A percentile compares a stretch with the other conserved stretches of the same genome.
These are phyloP conservation scores for Oscheius sp. DNA, from an alignment of 1,140 invertebrate species.

Conservation along the genomic window DNA sequence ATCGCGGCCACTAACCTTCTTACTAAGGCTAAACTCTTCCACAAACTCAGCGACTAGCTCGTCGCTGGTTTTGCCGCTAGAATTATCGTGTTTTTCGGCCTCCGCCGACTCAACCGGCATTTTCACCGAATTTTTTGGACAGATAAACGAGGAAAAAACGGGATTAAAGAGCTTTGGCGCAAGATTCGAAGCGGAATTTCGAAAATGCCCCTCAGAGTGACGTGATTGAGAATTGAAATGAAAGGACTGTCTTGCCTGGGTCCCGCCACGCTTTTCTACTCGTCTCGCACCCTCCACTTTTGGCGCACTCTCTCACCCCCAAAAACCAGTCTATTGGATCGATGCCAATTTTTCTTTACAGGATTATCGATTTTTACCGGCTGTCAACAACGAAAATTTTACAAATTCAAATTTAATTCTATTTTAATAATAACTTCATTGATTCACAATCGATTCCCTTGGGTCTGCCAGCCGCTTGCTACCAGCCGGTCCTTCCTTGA, in stretches of 20 bases:
- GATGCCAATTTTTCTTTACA: not conserved
- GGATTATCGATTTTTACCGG: too few species aligned
- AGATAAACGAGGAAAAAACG: not conserved
- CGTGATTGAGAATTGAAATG: not conserved
- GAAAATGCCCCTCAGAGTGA: not conserved
- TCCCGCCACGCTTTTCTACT: not conserved
- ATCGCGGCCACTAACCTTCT: not conserved
- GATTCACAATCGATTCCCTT: too few species aligned
- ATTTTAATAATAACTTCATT: too few species aligned
- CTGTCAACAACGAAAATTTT: too few species aligned
- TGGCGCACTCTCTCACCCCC: not conserved
- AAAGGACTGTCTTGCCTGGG: too few species aligned
- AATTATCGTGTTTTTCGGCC: slow-evolving; percentile 7
- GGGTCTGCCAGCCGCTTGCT: too few species aligned
- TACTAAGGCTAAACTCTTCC: not conserved
- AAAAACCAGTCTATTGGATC: not conserved
- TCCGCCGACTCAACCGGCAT: not conserved
- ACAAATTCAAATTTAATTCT: too few species aligned
- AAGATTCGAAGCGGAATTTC: not conserved
- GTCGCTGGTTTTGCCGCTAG: not conserved
- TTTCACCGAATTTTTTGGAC: not conserved
- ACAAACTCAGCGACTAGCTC: not conserved
- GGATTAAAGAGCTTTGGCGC: too few species aligned
- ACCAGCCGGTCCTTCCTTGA: too few species aligned
- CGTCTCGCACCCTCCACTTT: not conserved